A percentile compares a stretch with the other conserved stretches of the same genome.
Conservation (phyloP, 2,888 invertebrate species). For the Xestia c-nigrum region DNA sequence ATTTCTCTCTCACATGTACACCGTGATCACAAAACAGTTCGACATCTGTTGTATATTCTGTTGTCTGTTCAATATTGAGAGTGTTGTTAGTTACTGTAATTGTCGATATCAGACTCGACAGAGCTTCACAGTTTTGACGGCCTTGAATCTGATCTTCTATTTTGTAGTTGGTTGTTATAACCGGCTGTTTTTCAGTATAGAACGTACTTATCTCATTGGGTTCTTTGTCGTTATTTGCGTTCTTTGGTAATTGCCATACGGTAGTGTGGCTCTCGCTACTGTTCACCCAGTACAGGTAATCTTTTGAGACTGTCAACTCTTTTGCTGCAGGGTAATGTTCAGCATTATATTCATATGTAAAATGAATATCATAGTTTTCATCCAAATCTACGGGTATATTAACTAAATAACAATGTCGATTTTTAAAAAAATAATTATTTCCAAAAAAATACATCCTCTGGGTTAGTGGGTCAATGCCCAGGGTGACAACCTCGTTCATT, state of each 20-base stretch:
- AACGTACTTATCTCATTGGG: not conserved
- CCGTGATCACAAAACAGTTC: not conserved
- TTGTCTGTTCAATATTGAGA: not conserved
- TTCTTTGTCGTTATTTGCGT: accelerated
- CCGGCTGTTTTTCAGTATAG: not conserved
- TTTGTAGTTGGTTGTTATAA: not conserved
- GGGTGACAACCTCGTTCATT: too few species aligned
- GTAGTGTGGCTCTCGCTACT: not conserved
- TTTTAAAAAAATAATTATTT: too few species aligned
- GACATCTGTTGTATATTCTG: not conserved
- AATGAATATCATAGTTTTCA: too few species aligned
- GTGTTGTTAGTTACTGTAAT: not conserved
- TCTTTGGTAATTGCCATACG: not conserved
- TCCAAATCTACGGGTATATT: too few species aligned
- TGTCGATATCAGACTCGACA: not conserved
- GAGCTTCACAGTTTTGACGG: not conserved
- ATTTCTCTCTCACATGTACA: not conserved
- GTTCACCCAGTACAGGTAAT: not conserved
- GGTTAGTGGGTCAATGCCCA: too few species aligned
- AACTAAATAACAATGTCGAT: too few species aligned
- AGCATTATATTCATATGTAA: accelerated
- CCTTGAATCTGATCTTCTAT: not conserved
- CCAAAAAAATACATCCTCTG: too few species aligned
- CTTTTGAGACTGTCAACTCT: too few species aligned
- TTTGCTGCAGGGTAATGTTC: too few species aligned